These are phyloP conservation scores for Chaetodon auriga DNA, from an alignment of 2,113 vertebrate species.

Conservation along the genomic window DNA sequence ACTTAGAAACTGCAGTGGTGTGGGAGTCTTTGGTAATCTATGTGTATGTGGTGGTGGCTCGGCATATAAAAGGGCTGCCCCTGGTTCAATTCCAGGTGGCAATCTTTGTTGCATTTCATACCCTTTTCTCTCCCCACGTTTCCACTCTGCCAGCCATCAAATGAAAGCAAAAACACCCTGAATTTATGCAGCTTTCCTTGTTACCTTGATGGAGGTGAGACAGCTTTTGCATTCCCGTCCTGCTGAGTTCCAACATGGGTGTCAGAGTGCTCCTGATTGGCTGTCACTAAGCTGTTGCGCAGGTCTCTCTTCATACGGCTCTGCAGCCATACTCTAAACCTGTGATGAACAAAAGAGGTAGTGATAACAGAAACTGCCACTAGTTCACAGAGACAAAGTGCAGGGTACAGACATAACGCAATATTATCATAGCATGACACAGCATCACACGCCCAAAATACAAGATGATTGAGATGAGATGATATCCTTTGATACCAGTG, in stretches of 20 bases:
- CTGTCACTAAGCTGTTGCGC: constrained; percentile 36
- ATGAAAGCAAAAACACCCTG: background rate
- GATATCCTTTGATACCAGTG: background rate
- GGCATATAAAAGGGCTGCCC: background rate
- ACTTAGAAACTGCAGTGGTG: background rate
- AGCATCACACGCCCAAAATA: background rate
- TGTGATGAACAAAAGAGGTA: constrained; percentile 57
- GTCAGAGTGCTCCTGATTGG: background rate
- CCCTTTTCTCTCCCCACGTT: background rate
- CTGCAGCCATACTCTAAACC: constrained; percentile 86
- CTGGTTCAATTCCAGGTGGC: background rate
- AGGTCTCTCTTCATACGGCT: constrained; percentile 84
- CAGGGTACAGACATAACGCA: background rate
- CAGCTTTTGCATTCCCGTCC: constrained; percentile 76
- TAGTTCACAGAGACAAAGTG: background rate
- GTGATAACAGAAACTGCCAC: background rate
- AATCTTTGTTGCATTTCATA: background rate
- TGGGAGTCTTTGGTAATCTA: background rate
- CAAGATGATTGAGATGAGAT: too few species aligned
- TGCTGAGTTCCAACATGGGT: constrained; percentile 52
- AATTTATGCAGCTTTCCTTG: background rate
- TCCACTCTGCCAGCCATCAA: background rate
- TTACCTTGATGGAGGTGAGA: constrained; percentile 85
- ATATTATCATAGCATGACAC: background rate
- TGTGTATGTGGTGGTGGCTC: too few species aligned